These are phyloP conservation scores for Drosophila pachea DNA, from an alignment of 1,140 invertebrate species.

Conservation along the genomic window DNA sequence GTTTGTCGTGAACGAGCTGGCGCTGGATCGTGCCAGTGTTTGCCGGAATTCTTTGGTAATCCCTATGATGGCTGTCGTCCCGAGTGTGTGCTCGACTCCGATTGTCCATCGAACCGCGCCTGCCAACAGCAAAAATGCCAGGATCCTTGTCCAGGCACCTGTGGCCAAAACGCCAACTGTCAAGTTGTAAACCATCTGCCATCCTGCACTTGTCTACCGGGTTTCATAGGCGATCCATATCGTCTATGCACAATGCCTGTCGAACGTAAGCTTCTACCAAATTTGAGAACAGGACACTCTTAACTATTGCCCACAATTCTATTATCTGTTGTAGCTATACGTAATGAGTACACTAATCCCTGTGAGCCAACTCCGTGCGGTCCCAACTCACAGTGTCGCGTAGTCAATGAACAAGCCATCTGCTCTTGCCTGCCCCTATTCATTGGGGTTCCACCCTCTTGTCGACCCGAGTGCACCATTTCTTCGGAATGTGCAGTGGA, in stretches of 20 bases:
- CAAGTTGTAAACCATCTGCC: conserved; percentile 86
- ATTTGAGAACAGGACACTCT: not conserved
- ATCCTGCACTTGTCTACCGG: conserved; percentile 84
- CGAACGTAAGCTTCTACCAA: conserved; percentile 72
- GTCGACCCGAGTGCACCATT: conserved; percentile 83
- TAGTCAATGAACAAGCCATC: conserved; percentile 82
- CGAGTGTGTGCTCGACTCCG: conserved; percentile 83
- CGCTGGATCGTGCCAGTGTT: conserved; percentile 85
- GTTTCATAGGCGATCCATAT: conserved; percentile 85
- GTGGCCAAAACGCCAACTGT: conserved; percentile 86
- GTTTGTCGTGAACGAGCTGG: conserved; percentile 84
- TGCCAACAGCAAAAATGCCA: conserved; percentile 86
- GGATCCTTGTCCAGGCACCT: conserved; percentile 86
- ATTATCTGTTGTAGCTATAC: conserved; percentile 66
- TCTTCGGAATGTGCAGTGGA: conserved; percentile 84
- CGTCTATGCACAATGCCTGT: conserved; percentile 79
- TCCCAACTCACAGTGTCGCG: conserved; percentile 83
- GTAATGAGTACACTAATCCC: conserved; percentile 79
- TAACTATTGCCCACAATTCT: conserved; percentile 11
- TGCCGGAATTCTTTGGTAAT: conserved; percentile 86
- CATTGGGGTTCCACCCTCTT: conserved; percentile 83
- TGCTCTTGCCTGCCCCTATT: conserved; percentile 84
- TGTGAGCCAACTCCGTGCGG: conserved; percentile 85
- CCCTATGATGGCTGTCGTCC: conserved; percentile 87
- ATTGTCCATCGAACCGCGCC: conserved; percentile 85